A percentile compares a stretch with the other conserved stretches of the same genome.
Conservation (phyloP, 2,888 invertebrate species). For the Apamea crenata region DNA sequence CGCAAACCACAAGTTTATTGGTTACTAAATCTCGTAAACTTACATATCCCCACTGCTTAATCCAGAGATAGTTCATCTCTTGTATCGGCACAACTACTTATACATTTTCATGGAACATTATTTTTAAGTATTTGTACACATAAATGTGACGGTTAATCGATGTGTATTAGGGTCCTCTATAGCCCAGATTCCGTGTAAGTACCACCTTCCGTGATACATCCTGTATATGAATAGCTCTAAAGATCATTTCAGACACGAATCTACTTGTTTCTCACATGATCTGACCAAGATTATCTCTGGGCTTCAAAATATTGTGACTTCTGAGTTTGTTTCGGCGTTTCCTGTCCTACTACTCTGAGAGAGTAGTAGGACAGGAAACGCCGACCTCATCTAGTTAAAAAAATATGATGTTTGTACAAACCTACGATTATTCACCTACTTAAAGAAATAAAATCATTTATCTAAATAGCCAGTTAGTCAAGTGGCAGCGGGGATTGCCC, state of each 20-base stretch:
- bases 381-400: not conserved
- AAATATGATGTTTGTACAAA: not conserved
- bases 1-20: constrained; percentile 1
- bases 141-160: not conserved
- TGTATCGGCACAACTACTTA: not conserved
- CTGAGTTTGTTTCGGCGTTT: no score
- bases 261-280: not conserved
- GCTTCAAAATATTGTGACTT: no score
- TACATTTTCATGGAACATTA: not conserved
- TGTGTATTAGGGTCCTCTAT: not conserved
- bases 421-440: no score
- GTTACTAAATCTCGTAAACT: not conserved
- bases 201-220: not conserved
- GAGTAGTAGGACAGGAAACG: not conserved
- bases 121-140: not conserved
- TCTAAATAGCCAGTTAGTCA: not conserved
- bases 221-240: not conserved
- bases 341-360: no score
- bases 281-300: not conserved
- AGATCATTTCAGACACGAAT: not conserved
- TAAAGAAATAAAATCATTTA: not conserved
- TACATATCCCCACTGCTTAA: not conserved
- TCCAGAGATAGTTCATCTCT: not conserved
- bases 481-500: not conserved
- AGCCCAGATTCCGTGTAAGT: no score